These are phyloP conservation scores for Grammomys surdaster DNA, from an alignment of 2,113 vertebrate genomes.

Conservation along the genomic window DNA sequence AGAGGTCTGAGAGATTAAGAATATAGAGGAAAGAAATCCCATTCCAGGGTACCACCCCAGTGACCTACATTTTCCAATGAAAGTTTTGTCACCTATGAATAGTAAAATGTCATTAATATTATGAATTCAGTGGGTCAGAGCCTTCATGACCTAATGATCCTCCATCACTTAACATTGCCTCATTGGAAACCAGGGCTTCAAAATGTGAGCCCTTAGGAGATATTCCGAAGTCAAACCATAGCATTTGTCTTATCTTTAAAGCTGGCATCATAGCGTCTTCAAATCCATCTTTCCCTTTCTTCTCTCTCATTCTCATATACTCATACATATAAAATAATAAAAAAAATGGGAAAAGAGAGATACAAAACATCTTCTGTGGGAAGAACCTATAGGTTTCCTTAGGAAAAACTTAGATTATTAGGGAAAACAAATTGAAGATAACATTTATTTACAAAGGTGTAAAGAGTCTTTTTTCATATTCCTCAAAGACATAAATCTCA, in stretches of 20 bases:
- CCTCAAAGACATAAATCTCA: not conserved
- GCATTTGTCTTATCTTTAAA: not conserved
- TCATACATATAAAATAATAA: not conserved
- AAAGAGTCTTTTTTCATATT: not conserved
- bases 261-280: not conserved
- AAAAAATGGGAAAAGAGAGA: not conserved
- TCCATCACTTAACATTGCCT: not conserved
- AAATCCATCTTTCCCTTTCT: not conserved
- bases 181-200: not conserved
- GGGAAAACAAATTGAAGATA: not conserved
- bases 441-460: conserved; percentile 29
- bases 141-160: not conserved
- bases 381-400: conserved; percentile 22
- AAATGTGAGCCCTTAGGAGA: not conserved
- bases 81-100: not conserved
- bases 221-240: not conserved
- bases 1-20: not conserved
- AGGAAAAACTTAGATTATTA: conserved; percentile 19
- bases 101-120: not conserved
- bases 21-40: not conserved
- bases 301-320: not conserved
- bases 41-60: not conserved
- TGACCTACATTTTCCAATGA: not conserved
- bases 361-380: not conserved
- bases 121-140: not conserved